Base-by-base conservation (phyloP, 2,113 vertebrate species). In the Pyrgilauda ruficollis region DNA sequence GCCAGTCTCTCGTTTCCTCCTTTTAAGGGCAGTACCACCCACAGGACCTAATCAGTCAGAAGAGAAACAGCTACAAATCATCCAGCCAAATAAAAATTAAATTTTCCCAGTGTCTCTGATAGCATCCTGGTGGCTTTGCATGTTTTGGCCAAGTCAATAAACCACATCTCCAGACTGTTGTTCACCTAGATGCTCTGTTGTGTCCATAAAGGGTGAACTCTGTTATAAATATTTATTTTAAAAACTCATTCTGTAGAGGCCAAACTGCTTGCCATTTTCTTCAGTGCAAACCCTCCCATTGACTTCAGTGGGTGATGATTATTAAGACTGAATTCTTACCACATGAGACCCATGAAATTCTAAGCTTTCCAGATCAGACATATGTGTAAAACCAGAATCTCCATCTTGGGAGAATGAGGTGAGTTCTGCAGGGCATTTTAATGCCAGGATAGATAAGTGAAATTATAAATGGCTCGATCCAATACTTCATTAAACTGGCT, bases 381-480 rank as follows among this genome's bases (percentile, higher is more conserved):
- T 76, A 72, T 82, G 73, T 83, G 43, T 85, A 89, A 95, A 90
- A 89, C 37, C 79, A 90, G 58, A 93, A 89, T 95, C 61, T 94
- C 62, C 56, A 89, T 87, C 89, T 44, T 91, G 87, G 79, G 92
- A 96, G 90, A 66, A 68, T 17, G 72, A 94, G 63, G 35, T 35
- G 64, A 89, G 85, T 72, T 94, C 93, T 92, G 68, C 61, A 56
- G 46, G 64, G 83, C 37, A 75, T 92, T 94, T 95, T 84, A 96
- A 81, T 94, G 69, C 83, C 83, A 89, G 62, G 35, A 89, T 59
- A 89, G 85, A 89, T 89, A 92, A 93, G 30, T 81, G 64, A 95
- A 97, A 93, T 96, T 93, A 84, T 87, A 96, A 88, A 90, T 84
- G 64, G 39, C 76, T 95, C 1, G 0, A 75, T 37, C 80, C 70